Evolutionary conservation across 2,888 invertebrate genomes (phyloP).

Genomic region (Aplocera efformata): DNA sequence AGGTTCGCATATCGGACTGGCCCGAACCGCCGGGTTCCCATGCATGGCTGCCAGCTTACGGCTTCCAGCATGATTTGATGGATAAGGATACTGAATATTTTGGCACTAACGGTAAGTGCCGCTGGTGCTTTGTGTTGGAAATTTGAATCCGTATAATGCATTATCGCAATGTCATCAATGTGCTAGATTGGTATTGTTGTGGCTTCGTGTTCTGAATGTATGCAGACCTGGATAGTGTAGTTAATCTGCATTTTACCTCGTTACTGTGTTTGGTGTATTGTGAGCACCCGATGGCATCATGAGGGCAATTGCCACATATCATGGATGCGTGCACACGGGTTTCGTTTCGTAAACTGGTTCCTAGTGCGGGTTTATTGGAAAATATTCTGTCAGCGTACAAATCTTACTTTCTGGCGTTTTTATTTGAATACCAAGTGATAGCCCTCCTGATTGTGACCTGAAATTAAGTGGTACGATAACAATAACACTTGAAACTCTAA

Average conservation of each 20-base stretch:
- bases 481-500: no score
- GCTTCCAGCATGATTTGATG: constrained; percentile 84
- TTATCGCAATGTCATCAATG: constrained; percentile 33
- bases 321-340: constrained; percentile 29
- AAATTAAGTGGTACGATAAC: no score
- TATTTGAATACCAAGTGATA: no score
- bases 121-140: constrained; percentile 28
- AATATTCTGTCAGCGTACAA: constrained; percentile 18
- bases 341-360: constrained; percentile 29
- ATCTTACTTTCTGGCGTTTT: constrained; percentile 14
- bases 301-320: constrained; percentile 32
- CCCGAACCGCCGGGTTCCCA: constrained; percentile 85
- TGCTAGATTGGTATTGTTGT: constrained; percentile 37
- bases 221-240: constrained; percentile 19
- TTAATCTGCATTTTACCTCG: constrained; percentile 21
- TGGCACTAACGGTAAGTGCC: constrained; percentile 82
- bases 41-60: constrained; percentile 90
- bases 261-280: constrained; percentile 24
- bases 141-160: constrained; percentile 28
- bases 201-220: constrained; percentile 39
- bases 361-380: constrained; percentile 23
- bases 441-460: no score
- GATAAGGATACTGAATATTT: constrained; percentile 83
- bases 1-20: constrained; percentile 84
- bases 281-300: constrained; percentile 24